Evolutionary conservation across 2,888 invertebrate species (phyloP).

Genomic region (Stictocephala bisonia): DNA sequence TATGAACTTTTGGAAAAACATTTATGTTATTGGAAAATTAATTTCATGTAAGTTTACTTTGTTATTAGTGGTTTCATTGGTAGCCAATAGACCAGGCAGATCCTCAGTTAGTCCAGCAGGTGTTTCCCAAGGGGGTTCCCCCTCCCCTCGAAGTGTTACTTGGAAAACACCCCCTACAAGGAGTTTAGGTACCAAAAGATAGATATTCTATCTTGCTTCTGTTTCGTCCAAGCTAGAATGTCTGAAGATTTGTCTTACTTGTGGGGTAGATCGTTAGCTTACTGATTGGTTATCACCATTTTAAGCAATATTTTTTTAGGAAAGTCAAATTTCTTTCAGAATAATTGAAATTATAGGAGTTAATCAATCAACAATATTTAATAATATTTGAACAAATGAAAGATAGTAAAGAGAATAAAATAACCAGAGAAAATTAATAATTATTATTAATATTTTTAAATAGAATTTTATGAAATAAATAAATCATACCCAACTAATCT

Average conservation of each 20-base stretch:
- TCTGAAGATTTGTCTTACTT: slow-evolving; percentile 23
- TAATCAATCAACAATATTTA: too few species aligned
- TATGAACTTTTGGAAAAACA: too few species aligned
- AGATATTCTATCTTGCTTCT: slow-evolving; percentile 7
- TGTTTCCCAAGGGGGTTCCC: slow-evolving; percentile 11
- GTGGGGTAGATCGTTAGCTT: neutral
- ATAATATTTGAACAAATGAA: too few species aligned
- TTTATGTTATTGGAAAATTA: too few species aligned
- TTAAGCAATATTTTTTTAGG: neutral
- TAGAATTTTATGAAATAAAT: too few species aligned
- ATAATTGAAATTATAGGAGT: too few species aligned
- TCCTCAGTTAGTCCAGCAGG: slow-evolving; percentile 46
- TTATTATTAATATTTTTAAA: too few species aligned
- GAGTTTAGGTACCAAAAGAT: slow-evolving; percentile 44
- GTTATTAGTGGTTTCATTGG: slow-evolving; percentile 39
- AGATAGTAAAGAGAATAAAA: too few species aligned
- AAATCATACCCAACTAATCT: too few species aligned
- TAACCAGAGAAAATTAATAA: too few species aligned
- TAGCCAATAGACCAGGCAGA: slow-evolving; percentile 41
- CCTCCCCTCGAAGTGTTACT: slow-evolving; percentile 46
- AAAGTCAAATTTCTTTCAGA: too few species aligned
- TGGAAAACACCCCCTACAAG: slow-evolving; percentile 48
- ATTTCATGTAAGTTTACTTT: slow-evolving; percentile 5
- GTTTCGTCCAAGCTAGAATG: slow-evolving; percentile 25
- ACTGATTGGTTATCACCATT: slow-evolving; percentile 36